Evolutionary conservation across 2,797 vertebrate species (phyloP).

Genomic region (Channa striata): DNA sequence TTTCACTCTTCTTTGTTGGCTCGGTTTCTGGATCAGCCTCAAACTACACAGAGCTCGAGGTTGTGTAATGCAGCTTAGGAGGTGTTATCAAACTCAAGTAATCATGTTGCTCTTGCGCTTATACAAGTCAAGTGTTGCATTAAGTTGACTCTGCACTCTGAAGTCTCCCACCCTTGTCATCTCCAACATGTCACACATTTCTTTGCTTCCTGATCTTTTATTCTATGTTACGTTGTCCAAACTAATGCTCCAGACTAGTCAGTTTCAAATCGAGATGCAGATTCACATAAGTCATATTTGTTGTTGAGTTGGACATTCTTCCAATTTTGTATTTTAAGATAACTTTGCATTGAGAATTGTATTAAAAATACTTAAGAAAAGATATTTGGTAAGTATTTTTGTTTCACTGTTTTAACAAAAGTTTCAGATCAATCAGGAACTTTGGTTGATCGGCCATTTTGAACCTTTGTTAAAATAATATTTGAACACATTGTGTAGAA

Average conservation of each 20-base stretch:
- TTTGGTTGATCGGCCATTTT: no score
- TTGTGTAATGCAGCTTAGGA: constrained; percentile 42
- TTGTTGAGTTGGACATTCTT: no score
- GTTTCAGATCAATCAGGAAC: no score
- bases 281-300: not conserved
- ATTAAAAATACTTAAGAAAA: no score
- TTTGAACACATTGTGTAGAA: no score
- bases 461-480: no score
- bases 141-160: constrained; percentile 24
- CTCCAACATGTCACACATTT: not conserved
- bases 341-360: no score
- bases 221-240: not conserved
- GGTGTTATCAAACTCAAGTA: constrained; percentile 38
- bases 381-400: no score
- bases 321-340: no score
- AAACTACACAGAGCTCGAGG: constrained; percentile 55
- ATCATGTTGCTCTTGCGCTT: constrained; percentile 37
- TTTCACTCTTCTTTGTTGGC: constrained; percentile 66
- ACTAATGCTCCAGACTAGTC: not conserved
- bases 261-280: not conserved
- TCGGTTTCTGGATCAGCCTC: constrained; percentile 46
- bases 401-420: no score
- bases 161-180: constrained; percentile 8
- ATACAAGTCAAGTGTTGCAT: constrained; percentile 42
- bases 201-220: not conserved